Evolutionary conservation across 2,888 invertebrate genomes (phyloP), one percentile per base, ranked within the genome.

Genomic region (Notocelia uddmanniana): DNA sequence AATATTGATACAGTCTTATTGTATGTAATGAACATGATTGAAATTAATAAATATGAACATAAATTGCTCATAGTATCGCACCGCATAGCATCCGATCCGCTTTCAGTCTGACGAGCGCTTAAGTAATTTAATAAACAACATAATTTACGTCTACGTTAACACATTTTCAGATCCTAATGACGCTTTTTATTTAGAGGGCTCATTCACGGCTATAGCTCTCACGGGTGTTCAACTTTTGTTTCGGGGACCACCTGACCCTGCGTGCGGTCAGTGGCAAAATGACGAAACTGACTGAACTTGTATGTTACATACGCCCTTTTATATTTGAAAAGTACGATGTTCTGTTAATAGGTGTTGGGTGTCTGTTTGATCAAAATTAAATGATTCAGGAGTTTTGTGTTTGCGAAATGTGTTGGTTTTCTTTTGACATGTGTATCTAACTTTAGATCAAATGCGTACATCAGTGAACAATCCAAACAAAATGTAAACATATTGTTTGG

Each of bases 81-180:
- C 26, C 54, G 26, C 21, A 13, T 23, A 26, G 23, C 26, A 55
- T 26, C 54, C 26, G n/a, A 55, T 26, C 54, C 26, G n/a, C 54
- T 2, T 26, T 9, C 11, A 26, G 15, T 55, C 23, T 26, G 26
- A 9, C 50, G 10, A 37, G 37, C 15, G 37, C 37, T 52, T 66
- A 54, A 54, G 68, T 68, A 73, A 74, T 74, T 69, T 73, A 68
- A 74, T 74, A 74, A 73, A 74, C 69, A 69, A 52, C 59, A 62
- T 72, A 69, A 68, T 72, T 73, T 60, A 69, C 69, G 74, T 57
- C 34, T 73, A 9, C 54, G 60, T 66, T 68, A 74, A 74, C 73
- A 60, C 73, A 62, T 71, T 66, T 60, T 52, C 68, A 71, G 71
- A 45, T 71, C 57, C 37, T 68, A 74, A 74, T 63, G 74, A 68